phyloP scores from a whole-genome alignment of 1,140 invertebrate genomes.

The Heliconius hermathena region DNA sequence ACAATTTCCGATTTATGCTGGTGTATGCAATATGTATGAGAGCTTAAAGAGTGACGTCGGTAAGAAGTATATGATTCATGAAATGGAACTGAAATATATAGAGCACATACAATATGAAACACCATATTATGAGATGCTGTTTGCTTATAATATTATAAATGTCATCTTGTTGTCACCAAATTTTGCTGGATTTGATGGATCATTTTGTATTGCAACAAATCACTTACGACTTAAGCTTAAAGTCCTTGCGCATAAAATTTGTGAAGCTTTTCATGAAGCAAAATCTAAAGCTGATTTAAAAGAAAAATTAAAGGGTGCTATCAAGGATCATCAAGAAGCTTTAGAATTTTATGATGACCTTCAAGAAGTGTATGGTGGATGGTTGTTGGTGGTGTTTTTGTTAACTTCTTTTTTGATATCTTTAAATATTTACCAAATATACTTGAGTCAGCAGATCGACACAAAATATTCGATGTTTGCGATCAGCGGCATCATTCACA shows the following conservation, averaged over 20 bases:
- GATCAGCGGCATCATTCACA: conserved; percentile 57
- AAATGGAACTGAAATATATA: conserved; percentile 59
- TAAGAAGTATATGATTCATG: conserved; percentile 61
- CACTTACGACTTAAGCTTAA: conserved; percentile 64
- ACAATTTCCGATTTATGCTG: conserved; percentile 60
- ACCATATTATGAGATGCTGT: conserved; percentile 62
- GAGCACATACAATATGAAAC: conserved; percentile 62
- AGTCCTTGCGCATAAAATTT: conserved; percentile 55
- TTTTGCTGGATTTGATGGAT: conserved; percentile 63
- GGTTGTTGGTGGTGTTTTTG: conserved; percentile 60
- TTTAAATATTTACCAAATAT: conserved; percentile 59
- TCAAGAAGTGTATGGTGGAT: conserved; percentile 61
- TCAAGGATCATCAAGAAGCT: conserved; percentile 58
- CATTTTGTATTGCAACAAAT: conserved; percentile 63
- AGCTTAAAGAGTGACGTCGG: conserved; percentile 49
- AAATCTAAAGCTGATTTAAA: conserved; percentile 46
- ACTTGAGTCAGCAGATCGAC: conserved; percentile 50
- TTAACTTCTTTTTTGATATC: conserved; percentile 58
- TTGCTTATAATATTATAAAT: conserved; percentile 55
- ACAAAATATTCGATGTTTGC: conserved; percentile 58
- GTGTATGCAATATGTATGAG: conserved; percentile 49
- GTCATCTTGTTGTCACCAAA: conserved; percentile 51
- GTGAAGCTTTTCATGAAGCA: conserved; percentile 52
- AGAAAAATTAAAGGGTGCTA: conserved; percentile 48
- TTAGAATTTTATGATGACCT: conserved; percentile 54